Base-by-base conservation (phyloP, 2,113 vertebrate genomes). In the Urocolius indicus region DNA sequence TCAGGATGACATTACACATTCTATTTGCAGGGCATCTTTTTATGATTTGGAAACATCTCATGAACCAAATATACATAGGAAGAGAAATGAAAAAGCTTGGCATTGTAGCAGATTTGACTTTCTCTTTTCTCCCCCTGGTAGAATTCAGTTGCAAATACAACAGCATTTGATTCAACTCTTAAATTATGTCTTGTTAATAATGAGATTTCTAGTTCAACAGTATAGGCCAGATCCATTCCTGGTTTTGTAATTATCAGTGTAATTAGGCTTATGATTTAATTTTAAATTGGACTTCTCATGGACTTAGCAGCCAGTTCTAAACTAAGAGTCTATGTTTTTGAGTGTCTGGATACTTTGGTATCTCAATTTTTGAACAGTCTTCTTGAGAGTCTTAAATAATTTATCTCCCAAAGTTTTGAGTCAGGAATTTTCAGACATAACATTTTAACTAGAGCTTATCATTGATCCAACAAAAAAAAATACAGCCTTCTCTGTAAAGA, bases 21-120 rank as follows among this genome's bases (percentile, higher is more conserved):
- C 59, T 90, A 26, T 84, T 93, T 90, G 65, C 61, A 87, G 88
- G 88, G 26, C 48, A 81, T n/a, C 78, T 73, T 77, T 85, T 87
- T 41, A 43, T 78, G 82, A 54, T 68, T 76, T 85, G 51, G 57
- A 94, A 86, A 48, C 32, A 13, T 71, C 67, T 93, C 16, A 57
- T 59, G 84, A 74, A 21, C 19, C 57, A 74, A 83, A 85, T 2
- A 46, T 16, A 83, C 20, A 66, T 45, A 51, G 12, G 71, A 59
- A 85, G 69, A 83, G 27, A 87, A 63, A 61, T 61, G 3, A n/a
- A 38, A 58, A 65, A 24, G 4, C n/a, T 73, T 89, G 13, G 4
- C 15, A 74, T 66, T 67, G 55, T 38, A 69, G 46, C 17, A 30
- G 1, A 0, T 71, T 91, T 69, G 85, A 19, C 34, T 90, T 95